Evolutionary conservation across 2,888 invertebrate genomes (phyloP), one percentile per base, ranked within the genome.

Genomic region (Drosophila imparisetae): DNA sequence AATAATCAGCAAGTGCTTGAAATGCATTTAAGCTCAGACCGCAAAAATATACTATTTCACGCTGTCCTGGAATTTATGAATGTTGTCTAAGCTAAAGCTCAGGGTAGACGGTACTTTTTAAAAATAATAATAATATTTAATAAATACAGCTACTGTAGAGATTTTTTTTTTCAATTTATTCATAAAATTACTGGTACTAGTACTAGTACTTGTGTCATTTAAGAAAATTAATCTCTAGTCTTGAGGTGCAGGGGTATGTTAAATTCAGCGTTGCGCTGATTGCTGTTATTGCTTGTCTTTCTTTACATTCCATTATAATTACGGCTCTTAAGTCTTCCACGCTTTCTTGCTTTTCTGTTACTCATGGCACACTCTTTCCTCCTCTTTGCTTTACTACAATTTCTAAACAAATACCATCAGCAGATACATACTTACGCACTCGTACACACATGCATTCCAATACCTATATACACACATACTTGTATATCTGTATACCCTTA

Each of bases 331-430:
- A 70, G 80, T 78, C 71, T 72, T 79, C 71, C 78, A 88, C 86
- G 80, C 83, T 88, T 85, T 86, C 89, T 73, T 86, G 78, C 53
- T 67, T 82, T 88, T 88, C 40, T 66, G 42, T 40, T 45, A 45
- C 50, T 72, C 21, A 18, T 32, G 60, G 48, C 65, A 49, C 61
- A 32, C 54, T n/a, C n/a, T 48, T 38, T 48, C 29, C 54, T 48
- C 6, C 18, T n/a, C 15, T 34, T 34, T 7, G 48, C 53, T 59
- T 52, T 66, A 30, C 45, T 32, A 65, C 49, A 59, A 59, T 68
- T 73, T 65, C 62, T 54, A 65, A 72, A 48, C 73, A 72, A 76
- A 63, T 61, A 72, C 59, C 54, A 40, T 50, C 45, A 45, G 45
- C 24, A 24, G 45, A 45, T 15, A 45, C 24, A 24, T 45, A 45